Percentiles rank a stretch among this genome's conserved stretches.
phyloP scores from a whole-genome alignment of 2,888 invertebrate genomes.

The Ischnus inquisitorius region DNA sequence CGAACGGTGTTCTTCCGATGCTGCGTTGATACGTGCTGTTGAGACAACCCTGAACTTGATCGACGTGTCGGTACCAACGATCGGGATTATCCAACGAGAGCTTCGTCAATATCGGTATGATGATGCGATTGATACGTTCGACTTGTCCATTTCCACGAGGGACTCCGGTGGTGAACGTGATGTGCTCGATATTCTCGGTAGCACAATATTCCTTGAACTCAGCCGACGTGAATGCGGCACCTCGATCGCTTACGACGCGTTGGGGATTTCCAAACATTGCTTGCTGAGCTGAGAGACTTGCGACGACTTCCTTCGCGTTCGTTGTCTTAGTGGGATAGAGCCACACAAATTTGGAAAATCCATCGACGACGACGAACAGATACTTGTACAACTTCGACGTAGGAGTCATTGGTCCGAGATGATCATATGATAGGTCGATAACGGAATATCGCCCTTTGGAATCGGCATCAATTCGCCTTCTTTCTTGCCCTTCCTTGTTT shows the following conservation, averaged over 20 bases:
- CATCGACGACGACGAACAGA: constrained; percentile 78
- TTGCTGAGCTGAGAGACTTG: constrained; percentile 56
- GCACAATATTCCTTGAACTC: constrained; percentile 61
- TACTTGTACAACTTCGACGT: constrained; percentile 77
- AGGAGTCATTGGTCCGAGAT: constrained; percentile 77
- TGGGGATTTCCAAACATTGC: constrained; percentile 66
- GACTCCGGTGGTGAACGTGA: constrained; percentile 76
- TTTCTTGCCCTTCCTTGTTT: constrained; percentile 75
- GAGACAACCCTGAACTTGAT: constrained; percentile 31
- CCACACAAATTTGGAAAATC: constrained; percentile 79
- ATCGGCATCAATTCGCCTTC: constrained; percentile 77
- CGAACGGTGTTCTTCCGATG: constrained; percentile 46
- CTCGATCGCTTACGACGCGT: constrained; percentile 70
- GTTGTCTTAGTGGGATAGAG: constrained; percentile 77
- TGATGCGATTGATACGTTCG: constrained; percentile 54
- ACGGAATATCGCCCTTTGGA: constrained; percentile 75
- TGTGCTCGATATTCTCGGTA: constrained; percentile 59
- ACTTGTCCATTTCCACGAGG: constrained; percentile 69
- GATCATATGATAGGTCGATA: constrained; percentile 79
- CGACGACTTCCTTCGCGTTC: constrained; percentile 69
- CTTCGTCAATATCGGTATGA: constrained; percentile 67
- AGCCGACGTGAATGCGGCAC: constrained; percentile 70
- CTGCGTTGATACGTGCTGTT: constrained; percentile 47
- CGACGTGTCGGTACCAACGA: constrained; percentile 52
- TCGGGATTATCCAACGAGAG: constrained; percentile 57